These are phyloP conservation scores for Zaprionus ornatus DNA, from an alignment of 1,140 invertebrate species.

Conservation along the genomic window DNA sequence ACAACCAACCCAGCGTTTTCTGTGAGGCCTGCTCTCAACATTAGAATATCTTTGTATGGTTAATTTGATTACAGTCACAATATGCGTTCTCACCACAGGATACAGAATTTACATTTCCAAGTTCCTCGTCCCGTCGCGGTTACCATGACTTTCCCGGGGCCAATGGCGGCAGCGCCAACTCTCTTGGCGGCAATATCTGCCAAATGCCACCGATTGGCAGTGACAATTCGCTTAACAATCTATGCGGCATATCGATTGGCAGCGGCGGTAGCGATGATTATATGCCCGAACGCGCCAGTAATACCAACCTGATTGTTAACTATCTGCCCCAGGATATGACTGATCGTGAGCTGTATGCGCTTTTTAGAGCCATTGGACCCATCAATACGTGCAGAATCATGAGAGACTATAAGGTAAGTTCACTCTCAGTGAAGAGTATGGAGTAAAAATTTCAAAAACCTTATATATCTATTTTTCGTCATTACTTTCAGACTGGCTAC, in stretches of 20 bases:
- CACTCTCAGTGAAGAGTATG: not conserved
- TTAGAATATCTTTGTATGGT: conserved; percentile 79
- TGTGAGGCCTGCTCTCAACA: conserved; percentile 78
- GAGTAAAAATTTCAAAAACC: not conserved
- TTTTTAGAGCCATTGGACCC: conserved; percentile 94
- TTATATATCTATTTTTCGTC: not conserved
- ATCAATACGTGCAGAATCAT: conserved; percentile 96
- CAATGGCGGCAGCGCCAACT: conserved; percentile 74
- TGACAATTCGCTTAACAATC: conserved; percentile 80
- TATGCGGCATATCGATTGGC: conserved; percentile 68
- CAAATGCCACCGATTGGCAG: conserved; percentile 78
- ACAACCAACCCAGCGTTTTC: conserved; percentile 37
- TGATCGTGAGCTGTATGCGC: conserved; percentile 94
- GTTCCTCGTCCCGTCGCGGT: conserved; percentile 75
- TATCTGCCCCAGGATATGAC: conserved; percentile 97
- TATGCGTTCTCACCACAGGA: conserved; percentile 84
- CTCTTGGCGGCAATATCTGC: conserved; percentile 71
- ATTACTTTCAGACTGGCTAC: conserved; percentile 91
- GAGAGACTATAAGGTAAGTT: conserved; percentile 92
- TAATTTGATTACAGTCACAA: conserved; percentile 83
- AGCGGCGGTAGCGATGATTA: conserved; percentile 71
- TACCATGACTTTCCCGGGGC: conserved; percentile 78
- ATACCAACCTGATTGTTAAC: conserved; percentile 96
- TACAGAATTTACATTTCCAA: conserved; percentile 84
- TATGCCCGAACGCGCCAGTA: conserved; percentile 69